phyloP scores from a whole-genome alignment of 1,140 invertebrate species.

The Lordiphosa mommai region DNA sequence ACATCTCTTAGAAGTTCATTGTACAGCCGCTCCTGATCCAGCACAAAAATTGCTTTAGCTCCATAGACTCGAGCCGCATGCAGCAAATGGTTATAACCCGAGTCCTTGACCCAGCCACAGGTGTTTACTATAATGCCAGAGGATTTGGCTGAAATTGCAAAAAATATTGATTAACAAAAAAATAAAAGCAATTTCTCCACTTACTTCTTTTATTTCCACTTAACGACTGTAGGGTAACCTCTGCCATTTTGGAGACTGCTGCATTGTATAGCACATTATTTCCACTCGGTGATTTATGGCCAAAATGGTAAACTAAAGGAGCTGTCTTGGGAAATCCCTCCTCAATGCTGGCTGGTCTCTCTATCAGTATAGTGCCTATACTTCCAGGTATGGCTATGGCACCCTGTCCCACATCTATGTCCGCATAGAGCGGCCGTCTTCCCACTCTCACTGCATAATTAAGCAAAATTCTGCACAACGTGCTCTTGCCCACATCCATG shows the following conservation, averaged over 20 bases:
- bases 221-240: conserved; percentile 91
- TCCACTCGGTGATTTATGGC: conserved; percentile 88
- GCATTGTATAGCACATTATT: conserved; percentile 94
- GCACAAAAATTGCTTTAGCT: conserved; percentile 96
- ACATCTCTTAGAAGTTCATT: conserved; percentile 96
- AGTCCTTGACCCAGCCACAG: conserved; percentile 97
- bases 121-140: conserved; percentile 99
- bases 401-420: conserved; percentile 98
- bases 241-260: conserved; percentile 91
- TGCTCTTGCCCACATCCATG: conserved; percentile 97
- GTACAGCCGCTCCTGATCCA: conserved; percentile 98
- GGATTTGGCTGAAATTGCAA: conserved; percentile 84
- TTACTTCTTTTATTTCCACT: conserved; percentile 92
- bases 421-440: conserved; percentile 93
- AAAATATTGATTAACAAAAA: too few species aligned
- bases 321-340: conserved; percentile 96
- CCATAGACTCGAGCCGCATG: conserved; percentile 96
- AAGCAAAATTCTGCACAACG: conserved; percentile 91
- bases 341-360: conserved; percentile 93
- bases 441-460: conserved; percentile 97
- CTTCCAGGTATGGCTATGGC: conserved; percentile 95
- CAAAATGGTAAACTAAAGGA: conserved; percentile 96
- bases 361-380: conserved; percentile 92
- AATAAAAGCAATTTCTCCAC: too few species aligned
- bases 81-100: conserved; percentile 90